These are phyloP conservation scores for Lipophrys pholis DNA, from an alignment of 2,113 vertebrate species.

Conservation along the genomic window DNA sequence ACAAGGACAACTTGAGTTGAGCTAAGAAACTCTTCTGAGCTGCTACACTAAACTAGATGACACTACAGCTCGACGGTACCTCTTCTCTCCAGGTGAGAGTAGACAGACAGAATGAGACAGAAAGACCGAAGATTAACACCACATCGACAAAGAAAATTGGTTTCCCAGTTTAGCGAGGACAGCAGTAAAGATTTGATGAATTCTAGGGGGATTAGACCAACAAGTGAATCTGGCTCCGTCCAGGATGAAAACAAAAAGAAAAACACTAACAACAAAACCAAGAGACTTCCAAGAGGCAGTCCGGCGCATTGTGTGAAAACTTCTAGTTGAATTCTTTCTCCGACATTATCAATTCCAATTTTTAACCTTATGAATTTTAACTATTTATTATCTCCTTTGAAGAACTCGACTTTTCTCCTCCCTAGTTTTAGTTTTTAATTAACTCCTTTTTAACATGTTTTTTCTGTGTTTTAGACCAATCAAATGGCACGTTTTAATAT, in stretches of 20 bases:
- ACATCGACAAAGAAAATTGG: background rate
- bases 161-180: slow-evolving; percentile 12
- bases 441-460: no score
- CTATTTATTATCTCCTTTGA: no score
- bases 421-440: no score
- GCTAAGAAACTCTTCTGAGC: slow-evolving; percentile 12
- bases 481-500: no score
- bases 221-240: slow-evolving; percentile 11
- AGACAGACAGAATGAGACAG: slow-evolving; percentile 44
- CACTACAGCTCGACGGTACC: slow-evolving; percentile 51
- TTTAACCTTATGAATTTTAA: no score
- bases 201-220: slow-evolving; percentile 37
- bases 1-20: background rate
- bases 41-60: slow-evolving; percentile 34
- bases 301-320: no score
- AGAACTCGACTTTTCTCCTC: no score
- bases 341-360: no score
- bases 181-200: slow-evolving; percentile 21
- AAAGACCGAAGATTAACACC: slow-evolving; percentile 36
- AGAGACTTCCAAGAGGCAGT: no score
- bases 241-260: background rate
- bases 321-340: no score
- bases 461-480: no score
- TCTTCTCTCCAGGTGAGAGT: slow-evolving; percentile 66
- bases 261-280: no score